Evolutionary conservation across 2,888 invertebrate genomes (phyloP).

Genomic region (Mayetiola destructor): DNA sequence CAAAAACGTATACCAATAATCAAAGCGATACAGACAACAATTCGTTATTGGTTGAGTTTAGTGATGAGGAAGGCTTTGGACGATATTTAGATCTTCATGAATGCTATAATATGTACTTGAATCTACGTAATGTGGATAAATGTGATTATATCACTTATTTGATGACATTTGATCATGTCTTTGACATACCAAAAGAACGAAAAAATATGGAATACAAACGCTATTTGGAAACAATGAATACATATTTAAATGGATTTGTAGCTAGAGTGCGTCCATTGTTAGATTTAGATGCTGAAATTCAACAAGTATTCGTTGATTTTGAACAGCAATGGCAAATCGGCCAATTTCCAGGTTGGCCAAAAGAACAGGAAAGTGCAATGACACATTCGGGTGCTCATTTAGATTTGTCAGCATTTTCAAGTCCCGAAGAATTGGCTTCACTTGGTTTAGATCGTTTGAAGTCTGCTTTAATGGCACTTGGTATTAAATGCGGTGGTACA

Average conservation of each 20-base stretch:
- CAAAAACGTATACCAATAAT: conserved; percentile 49
- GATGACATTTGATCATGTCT: conserved; percentile 85
- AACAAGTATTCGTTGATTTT: conserved; percentile 65
- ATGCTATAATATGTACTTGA: conserved; percentile 89
- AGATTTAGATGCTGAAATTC: conserved; percentile 66
- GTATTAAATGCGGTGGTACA: conserved; percentile 96
- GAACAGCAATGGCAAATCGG: conserved; percentile 77
- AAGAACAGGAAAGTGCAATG: conserved; percentile 86
- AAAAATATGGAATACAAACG: conserved; percentile 76
- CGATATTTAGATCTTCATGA: conserved; percentile 95
- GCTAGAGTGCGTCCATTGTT: conserved; percentile 71
- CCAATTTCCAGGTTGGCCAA: conserved; percentile 90
- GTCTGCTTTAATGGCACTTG: conserved; percentile 90
- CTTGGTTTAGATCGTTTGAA: conserved; percentile 93
- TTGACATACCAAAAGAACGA: conserved; percentile 83
- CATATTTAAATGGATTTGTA: conserved; percentile 74
- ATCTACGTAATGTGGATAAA: conserved; percentile 92
- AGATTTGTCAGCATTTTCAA: conserved; percentile 95
- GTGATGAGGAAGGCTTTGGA: conserved; percentile 98
- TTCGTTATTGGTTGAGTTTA: conserved; percentile 80
- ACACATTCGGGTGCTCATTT: conserved; percentile 92
- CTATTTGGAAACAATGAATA: conserved; percentile 69
- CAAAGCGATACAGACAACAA: conserved; percentile 80
- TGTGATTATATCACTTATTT: conserved; percentile 94
- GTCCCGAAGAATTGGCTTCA: conserved; percentile 93